A percentile compares a stretch with the other conserved stretches of the same genome.
phyloP scores from a whole-genome alignment of 2,888 invertebrate genomes.

The Drosophila anomelani region DNA sequence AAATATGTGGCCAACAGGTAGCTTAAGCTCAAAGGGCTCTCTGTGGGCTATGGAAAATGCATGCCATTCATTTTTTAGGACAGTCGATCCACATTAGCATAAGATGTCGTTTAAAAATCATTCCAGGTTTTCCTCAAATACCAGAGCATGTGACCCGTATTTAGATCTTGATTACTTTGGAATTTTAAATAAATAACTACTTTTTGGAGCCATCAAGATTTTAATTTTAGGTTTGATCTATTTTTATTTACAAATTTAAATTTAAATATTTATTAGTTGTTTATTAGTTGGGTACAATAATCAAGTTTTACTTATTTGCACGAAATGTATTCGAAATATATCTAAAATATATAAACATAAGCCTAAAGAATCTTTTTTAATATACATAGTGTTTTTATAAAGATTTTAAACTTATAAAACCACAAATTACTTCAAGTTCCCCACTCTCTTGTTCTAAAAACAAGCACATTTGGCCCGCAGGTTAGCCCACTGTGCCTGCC shows the following conservation, averaged over 20 bases:
- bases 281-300: too few relatives aligned
- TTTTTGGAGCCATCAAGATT: neutral
- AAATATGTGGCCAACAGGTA: slow-evolving; percentile 14
- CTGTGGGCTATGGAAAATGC: slow-evolving; percentile 14
- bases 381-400: neutral
- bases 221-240: neutral
- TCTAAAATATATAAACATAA: neutral
- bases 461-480: neutral
- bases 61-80: slow-evolving; percentile 1
- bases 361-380: too few relatives aligned
- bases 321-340: too few relatives aligned
- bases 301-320: too few relatives aligned
- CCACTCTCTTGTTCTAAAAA: neutral
- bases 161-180: neutral
- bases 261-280: too few relatives aligned
- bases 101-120: slow-evolving; percentile 3
- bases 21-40: slow-evolving; percentile 8
- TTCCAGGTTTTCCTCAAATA: slow-evolving; percentile 2
- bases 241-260: too few relatives aligned
- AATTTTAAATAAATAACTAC: neutral
- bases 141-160: neutral
- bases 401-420: neutral
- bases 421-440: neutral
- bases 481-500: slow-evolving; percentile 31
- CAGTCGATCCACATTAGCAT: neutral